Base-by-base conservation (phyloP, 2,888 invertebrate species). In the Oscheius onirici region DNA sequence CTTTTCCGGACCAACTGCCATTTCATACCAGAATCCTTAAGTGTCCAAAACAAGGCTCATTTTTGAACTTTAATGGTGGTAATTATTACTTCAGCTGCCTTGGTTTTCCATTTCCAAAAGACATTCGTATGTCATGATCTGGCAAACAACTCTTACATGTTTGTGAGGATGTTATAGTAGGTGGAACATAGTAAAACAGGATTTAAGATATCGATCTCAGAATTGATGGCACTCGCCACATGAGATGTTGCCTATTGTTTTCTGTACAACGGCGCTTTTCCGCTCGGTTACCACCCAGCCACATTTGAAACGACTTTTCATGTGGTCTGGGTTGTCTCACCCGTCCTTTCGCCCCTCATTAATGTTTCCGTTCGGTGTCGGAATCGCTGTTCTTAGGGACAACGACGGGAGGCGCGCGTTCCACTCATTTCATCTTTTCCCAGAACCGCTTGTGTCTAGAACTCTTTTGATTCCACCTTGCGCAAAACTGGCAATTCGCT, bases 401-500 rank as follows among this genome's bases (percentile, higher is more conserved):
- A 60, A 60, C 60, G 60, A 41, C 49, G 60, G 41, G 43, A 17
- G 43, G 22, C 60, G 58, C 44, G 60, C 60, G 13, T 58, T 15
- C 58, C 58, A 40, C 13, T 22, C 40, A n/a, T n/a, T 60, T 43
- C 60, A 60, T 20, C 10, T 60, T 10, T 43, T 43, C 26, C 43
- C 11, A 11, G 34, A 5, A 58, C n/a, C 10, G 28, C 8, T 26
- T 26, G 6, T 55, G 26, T 28, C n/a, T 52, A 26, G 22, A 24
- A 55, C n/a, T 58, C 2, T 41, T 6, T 15, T 3, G 58, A 28
- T 15, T 17, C 17, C 20, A 20, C 41, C 41, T 60, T 43, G 49
- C 63, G 63, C 63, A 49, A 49, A 63, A 63, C 63, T 63, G 63
- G 63, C 63, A 63, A 63, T 63, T 28, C 49, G 63, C 60, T 44